Percentiles rank a stretch among this genome's conserved stretches.
Evolutionary conservation across 2,113 vertebrate species (phyloP).

Genomic region (Spilogale gracilis): DNA sequence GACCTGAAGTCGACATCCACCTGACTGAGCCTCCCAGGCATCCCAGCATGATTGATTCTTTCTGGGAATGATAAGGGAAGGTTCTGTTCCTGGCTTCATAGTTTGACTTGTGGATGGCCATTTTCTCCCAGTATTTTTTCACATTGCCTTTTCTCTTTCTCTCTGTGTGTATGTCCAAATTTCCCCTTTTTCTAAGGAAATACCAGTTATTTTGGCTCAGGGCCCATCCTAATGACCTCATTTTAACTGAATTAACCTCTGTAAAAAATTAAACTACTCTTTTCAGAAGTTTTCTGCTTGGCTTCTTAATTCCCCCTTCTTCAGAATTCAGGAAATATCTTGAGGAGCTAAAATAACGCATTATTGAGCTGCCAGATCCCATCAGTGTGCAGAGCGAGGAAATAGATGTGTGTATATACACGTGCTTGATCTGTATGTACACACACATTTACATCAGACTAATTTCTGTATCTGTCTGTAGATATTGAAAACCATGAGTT

Average conservation of each 20-base stretch:
- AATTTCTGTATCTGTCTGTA: not conserved
- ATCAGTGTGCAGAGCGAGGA: too few species aligned
- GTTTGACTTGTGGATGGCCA: not conserved
- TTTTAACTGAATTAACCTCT: not conserved
- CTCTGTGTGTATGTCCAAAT: not conserved
- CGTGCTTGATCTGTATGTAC: not conserved
- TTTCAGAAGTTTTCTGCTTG: too few species aligned
- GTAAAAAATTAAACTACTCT: not conserved
- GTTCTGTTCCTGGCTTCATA: not conserved
- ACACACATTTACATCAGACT: not conserved
- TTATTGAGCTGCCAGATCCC: too few species aligned
- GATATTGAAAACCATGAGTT: not conserved
- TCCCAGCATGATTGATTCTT: not conserved
- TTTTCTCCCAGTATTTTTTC: not conserved
- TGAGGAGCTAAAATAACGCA: too few species aligned
- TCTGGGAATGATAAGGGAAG: not conserved
- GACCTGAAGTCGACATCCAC: not conserved
- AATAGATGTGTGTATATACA: too few species aligned
- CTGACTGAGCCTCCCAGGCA: not conserved
- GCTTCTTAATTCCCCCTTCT: too few species aligned
- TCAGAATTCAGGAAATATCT: too few species aligned
- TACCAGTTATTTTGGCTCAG: not conserved
- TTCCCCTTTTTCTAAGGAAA: not conserved
- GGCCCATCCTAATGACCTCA: not conserved
- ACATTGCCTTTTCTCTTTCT: not conserved